A percentile compares a stretch with the other conserved stretches of the same genome.
These are phyloP conservation scores for Geotrypetes seraphini DNA, from an alignment of 2,797 vertebrate genomes.

Conservation along the genomic window DNA sequence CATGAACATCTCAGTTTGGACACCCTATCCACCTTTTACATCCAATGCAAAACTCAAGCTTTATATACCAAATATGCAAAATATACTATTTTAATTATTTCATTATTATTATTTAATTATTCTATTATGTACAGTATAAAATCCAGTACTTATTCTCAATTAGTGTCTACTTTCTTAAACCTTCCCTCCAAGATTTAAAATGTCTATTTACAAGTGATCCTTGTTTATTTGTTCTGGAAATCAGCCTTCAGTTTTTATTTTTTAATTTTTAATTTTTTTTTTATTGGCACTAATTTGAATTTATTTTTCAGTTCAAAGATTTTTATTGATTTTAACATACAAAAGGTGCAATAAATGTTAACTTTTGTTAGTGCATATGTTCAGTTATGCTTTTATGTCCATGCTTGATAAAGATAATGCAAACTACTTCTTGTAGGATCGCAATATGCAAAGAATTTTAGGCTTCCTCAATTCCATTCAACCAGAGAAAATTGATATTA, in stretches of 20 bases:
- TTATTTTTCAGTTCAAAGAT: too few species aligned
- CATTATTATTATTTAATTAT: too few species aligned
- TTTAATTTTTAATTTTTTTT: too few species aligned
- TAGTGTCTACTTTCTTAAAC: conserved; percentile 21
- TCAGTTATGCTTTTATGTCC: conserved; percentile 6
- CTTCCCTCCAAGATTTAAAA: too few species aligned
- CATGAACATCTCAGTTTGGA: too few species aligned
- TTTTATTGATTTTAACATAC: too few species aligned
- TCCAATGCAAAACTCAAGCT: too few species aligned
- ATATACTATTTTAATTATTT: too few species aligned
- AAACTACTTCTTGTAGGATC: not conserved
- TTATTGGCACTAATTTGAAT: too few species aligned
- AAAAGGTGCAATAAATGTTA: too few species aligned
- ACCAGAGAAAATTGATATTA: conserved; percentile 55
- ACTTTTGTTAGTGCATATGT: not conserved
- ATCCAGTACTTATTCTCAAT: conserved; percentile 7
- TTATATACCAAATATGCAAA: too few species aligned
- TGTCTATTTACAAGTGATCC: conserved; percentile 24
- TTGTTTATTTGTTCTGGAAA: conserved; percentile 18
- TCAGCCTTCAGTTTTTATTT: not conserved
- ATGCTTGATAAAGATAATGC: not conserved
- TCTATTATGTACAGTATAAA: conserved; percentile 23
- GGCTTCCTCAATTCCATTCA: conserved; percentile 38
- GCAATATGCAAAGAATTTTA: not conserved
- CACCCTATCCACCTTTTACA: too few species aligned